Conservation (phyloP, 2,888 invertebrate genomes). For the Eristalis tenax region DNA sequence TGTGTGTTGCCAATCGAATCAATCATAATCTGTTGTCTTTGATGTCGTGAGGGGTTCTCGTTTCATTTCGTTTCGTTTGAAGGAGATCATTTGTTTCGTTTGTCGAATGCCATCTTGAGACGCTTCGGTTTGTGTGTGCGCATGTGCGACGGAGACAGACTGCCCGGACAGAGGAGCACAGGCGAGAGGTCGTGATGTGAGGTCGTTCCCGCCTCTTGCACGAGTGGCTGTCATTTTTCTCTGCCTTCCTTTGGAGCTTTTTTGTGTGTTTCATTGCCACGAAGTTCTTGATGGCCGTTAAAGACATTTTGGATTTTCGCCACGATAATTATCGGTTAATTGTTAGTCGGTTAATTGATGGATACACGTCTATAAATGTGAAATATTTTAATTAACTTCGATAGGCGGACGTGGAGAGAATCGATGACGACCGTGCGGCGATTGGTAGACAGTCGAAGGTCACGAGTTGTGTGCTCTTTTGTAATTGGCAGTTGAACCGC, state of each 20-base stretch:
- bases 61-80: constrained; percentile 18
- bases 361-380: constrained; percentile 47
- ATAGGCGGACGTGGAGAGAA: background rate
- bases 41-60: constrained; percentile 64
- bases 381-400: constrained; percentile 62
- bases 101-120: constrained; percentile 61
- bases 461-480: constrained; percentile 49
- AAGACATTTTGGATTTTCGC: constrained; percentile 53
- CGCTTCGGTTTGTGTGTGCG: constrained; percentile 25
- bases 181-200: constrained; percentile 65
- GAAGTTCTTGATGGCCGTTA: constrained; percentile 28
- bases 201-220: constrained; percentile 69
- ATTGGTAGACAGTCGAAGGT: constrained; percentile 42
- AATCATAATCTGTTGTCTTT: constrained; percentile 71
- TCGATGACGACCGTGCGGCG: background rate
- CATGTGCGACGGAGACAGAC: background rate
- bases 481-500: constrained; percentile 29
- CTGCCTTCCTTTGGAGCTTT: constrained; percentile 17
- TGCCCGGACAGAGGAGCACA: constrained; percentile 18
- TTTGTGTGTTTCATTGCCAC: constrained; percentile 32
- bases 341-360: constrained; percentile 60
- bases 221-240: constrained; percentile 46
- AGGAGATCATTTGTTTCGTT: constrained; percentile 66
- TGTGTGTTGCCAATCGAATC: constrained; percentile 69
- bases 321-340: constrained; percentile 65